phyloP scores from a whole-genome alignment of 2,113 vertebrate genomes.

The Varanus salvator region DNA sequence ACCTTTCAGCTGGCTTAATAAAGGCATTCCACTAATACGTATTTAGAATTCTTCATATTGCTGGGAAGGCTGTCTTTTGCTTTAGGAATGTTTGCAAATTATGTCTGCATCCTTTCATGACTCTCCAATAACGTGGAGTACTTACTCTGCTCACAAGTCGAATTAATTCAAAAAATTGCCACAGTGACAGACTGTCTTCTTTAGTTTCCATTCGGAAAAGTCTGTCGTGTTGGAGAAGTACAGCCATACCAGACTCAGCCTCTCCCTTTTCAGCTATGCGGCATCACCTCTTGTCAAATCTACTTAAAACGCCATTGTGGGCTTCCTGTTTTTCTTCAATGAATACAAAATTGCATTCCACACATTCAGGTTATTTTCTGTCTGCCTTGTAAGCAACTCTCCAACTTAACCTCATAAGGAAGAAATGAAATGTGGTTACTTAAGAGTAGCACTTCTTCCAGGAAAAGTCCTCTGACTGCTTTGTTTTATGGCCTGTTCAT shows the following conservation, averaged over 20 bases:
- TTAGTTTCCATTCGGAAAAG: slow-evolving; percentile 10
- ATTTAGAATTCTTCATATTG: too few species aligned
- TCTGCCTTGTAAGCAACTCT: not conserved
- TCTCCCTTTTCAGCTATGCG: not conserved
- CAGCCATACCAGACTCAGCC: not conserved
- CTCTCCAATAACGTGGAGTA: not conserved
- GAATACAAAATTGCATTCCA: not conserved
- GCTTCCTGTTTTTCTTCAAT: not conserved
- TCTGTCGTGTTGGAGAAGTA: accelerated
- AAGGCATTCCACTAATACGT: too few species aligned
- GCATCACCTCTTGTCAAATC: not conserved
- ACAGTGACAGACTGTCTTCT: not conserved
- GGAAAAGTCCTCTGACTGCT: not conserved
- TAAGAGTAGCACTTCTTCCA: not conserved
- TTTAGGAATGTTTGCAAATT: too few species aligned
- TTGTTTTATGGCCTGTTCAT: not conserved
- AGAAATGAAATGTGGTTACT: not conserved
- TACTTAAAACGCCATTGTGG: too few species aligned
- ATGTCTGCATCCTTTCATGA: not conserved
- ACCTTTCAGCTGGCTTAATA: too few species aligned
- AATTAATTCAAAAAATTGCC: not conserved
- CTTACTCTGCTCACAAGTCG: not conserved
- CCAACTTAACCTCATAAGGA: not conserved
- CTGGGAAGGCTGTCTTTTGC: too few species aligned
- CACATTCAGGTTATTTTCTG: not conserved